Base-by-base conservation (phyloP, 2,888 invertebrate species). In the Tachystola acroxantha region DNA sequence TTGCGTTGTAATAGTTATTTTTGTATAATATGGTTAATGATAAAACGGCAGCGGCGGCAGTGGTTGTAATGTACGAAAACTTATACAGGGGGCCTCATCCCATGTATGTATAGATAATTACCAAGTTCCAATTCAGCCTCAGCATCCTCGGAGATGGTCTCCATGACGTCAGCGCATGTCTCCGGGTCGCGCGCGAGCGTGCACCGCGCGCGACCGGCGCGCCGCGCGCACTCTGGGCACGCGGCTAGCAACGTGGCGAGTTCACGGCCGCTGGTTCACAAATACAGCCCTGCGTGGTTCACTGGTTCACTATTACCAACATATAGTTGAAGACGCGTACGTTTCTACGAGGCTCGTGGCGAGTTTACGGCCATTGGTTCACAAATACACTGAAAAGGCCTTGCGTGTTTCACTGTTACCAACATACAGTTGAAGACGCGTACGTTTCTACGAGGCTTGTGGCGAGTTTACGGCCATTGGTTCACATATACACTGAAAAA, bases 91-190 rank as follows among this genome's bases (percentile, higher is more conserved):
- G n/a, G n/a, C n/a, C n/a, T n/a, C n/a, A n/a, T n/a, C n/a, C n/a
- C n/a, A n/a, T n/a, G n/a, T n/a, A n/a, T n/a, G n/a, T n/a, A n/a
- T n/a, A n/a, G n/a, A n/a, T n/a, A 25, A 37, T 88, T 87, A 91
- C 91, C 91, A 71, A 91, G 88, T 81, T 91, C 91, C 70, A 90
- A 88, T 55, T 91, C 91, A 48, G 89, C 88, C 64, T 91, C 91
- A 46, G 89, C 89, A 70, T 91, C 91, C 74, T 91, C 91, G 46
- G 89, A 88, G 71, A 91, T 91, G 54, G 91, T 91, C 88, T 91
- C 91, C 91, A 91, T 91, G 66, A 69, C 73, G 10, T 74, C 77
- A 64, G 72, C 53, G 67, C 81, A 78, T 78, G 75, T 58, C 57
- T 76, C 78, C 31, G 59, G 58, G 32, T 69, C 74, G 67, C 75